Evolutionary conservation across 2,888 invertebrate genomes (phyloP), one percentile per base, ranked within the genome.

Genomic region (Dynastes grantii): DNA sequence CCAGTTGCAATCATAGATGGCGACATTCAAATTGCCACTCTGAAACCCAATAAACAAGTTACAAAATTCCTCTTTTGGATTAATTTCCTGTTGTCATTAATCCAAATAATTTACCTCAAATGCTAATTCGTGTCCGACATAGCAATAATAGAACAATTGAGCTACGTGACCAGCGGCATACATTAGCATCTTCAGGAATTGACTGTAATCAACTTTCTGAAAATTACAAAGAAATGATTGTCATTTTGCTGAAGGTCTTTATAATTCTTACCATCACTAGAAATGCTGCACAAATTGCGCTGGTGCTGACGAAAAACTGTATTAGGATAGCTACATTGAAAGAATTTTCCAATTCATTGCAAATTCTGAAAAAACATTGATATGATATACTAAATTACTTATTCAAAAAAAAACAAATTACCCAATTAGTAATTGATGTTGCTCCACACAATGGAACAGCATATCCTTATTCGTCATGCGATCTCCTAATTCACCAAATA

Each of bases 361-460:
- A 82, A 22, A 83, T 77, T n/a, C 81, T 82, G 22, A 67, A 55
- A 79, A 77, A 61, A 64, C 49, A 65, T 32, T 53, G 13, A 9
- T 37, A 5, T 32, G 32, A 32, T 6, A 29, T 45, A 16, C 45
- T 27, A 76, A 13, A 51, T 64, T 4, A 2, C 16, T 32, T 32
- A 32, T 32, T 32, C 22, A n/a, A 6, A 51, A 6, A 51, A 6
- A 49, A 55, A 37, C 53, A 13, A 71, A 76, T 80, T 78, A 82
- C 82, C 65, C 55, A 16, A 81, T 73, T 16, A 83, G 78, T 61
- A 82, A 76, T 58, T 80, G 65, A 77, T 83, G 83, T 27, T 83
- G 83, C 32, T 80, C 67, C 67, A 83, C 73, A 45, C 82, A 80
- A 29, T 80, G 78, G 4, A 76, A 49, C 16, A 82, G 49, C 55